Evolutionary conservation across 2,797 vertebrate genomes (phyloP).

Genomic region (Lemur catta): DNA sequence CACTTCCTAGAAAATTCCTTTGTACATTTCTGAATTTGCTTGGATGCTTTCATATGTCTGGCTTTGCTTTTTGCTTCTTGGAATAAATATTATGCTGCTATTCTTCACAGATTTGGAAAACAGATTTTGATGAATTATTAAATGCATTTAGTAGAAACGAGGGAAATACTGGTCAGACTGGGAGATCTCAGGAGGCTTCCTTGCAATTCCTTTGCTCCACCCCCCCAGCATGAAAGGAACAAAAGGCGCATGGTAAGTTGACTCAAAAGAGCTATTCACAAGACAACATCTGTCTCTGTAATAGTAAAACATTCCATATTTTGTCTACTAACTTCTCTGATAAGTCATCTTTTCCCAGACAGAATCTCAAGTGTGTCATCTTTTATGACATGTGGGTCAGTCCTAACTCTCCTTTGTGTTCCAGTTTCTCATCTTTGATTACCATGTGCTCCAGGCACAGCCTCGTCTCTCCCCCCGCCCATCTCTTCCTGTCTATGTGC

Average conservation of each 20-base stretch:
- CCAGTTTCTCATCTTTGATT: neutral
- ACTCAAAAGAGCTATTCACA: slow-evolving; percentile 38
- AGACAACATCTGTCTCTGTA: slow-evolving; percentile 25
- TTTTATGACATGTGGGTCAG: slow-evolving; percentile 46
- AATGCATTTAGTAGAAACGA: neutral
- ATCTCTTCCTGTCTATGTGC: neutral
- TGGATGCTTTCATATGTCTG: neutral
- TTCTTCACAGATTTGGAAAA: slow-evolving; percentile 36
- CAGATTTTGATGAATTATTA: slow-evolving; percentile 45
- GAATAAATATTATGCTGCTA: slow-evolving; percentile 1
- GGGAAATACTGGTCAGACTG: neutral
- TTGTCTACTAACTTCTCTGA: slow-evolving; percentile 5
- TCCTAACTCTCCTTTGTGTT: neutral
- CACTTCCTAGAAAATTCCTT: neutral
- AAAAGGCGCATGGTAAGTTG: neutral
- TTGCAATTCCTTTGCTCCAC: neutral
- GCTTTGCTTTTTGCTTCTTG: neutral
- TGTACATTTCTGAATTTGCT: neutral
- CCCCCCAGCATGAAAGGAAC: neutral
- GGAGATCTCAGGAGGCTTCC: neutral
- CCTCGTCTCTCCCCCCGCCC: neutral
- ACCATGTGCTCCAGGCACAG: neutral
- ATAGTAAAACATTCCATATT: neutral
- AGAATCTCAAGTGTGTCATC: slow-evolving; percentile 41
- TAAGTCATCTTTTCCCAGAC: neutral